Evolutionary conservation across 2,113 vertebrate genomes (phyloP), one percentile per base, ranked within the genome.

Genomic region (Illadopsis cleaveri): DNA sequence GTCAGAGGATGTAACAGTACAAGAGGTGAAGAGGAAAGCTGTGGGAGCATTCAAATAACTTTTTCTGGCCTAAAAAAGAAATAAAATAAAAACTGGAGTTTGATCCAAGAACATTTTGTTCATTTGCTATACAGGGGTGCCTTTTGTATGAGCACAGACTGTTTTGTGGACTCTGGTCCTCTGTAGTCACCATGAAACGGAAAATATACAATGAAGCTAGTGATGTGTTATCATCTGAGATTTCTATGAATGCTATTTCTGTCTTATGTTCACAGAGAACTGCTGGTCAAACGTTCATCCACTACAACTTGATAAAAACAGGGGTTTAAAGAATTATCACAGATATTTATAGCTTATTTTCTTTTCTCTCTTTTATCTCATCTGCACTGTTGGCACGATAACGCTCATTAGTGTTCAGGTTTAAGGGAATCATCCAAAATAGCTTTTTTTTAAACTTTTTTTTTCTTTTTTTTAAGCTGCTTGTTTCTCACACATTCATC

Each of bases 241-340:
- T 97, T 98, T 96, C 97, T 93, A 95, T 98, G 97, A 98, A 98
- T 98, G 96, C 98, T 98, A 98, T 98, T 98, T 98, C 96, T 98
- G 96, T 97, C 93, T 94, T 75, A 75, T 93, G 88, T 86, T 92
- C 96, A 92, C 85, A 94, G 88, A 61, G 91, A 93, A 79, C 91
- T 91, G 86, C 91, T 96, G 94, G 95, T 94, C 86, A 94, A 97
- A 97, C 2, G 10, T 93, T 96, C 96, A 95, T 35, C 82, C 92
- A 92, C 93, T 94, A 95, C 93, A 93, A 92, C 90, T 91, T 53
- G 76, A 93, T 53, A 94, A 90, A 94, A 97, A 91, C 82, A 86
- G 45, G 71, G 79, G 48, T 95, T 90, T 92, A 77, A 94, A 65
- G 65, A 92, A 92, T 93, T 84, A 95, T 85, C 88, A 66, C 82